Evolutionary conservation across 2,797 vertebrate genomes (phyloP), one percentile per base, ranked within the genome.

Genomic region (Gymnothorax javanicus): DNA sequence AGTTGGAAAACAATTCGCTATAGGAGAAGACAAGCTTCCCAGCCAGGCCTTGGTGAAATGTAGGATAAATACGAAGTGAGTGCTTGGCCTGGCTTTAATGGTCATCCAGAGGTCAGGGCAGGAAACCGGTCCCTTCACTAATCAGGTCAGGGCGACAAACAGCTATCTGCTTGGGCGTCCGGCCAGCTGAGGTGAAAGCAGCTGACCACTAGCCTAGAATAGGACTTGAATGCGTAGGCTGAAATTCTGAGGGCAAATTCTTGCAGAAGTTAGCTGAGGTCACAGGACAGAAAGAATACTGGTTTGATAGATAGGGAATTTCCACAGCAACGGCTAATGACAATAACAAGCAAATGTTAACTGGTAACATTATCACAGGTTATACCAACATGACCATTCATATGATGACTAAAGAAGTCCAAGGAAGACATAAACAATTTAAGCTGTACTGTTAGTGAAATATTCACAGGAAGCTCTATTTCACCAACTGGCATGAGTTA

Each of bases 301-400:
- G 60, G 23, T 60, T 33, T 5, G 50, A 12, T 56, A 57, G 33
- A 57, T 52, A n/a, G 64, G 52, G 86, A 58, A 86, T 86, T 81
- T 86, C 67, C 43, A 82, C 86, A 69, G 86, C 91, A 90, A 86
- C 87, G 86, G 83, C 88, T 90, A 90, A 93, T 86, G 87, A 71
- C 90, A 89, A 86, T 88, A 90, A 90, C 85, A n/a, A 20, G 89
- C 91, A 90, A 90, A 87, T 87, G 87, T 91, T 90, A 91, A 90
- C 89, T 64, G 86, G 85, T 86, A 87, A 82, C 87, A 90, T 91
- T 57, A 11, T 87, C 88, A 92, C 89, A 90, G 77, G 87, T 87
- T 91, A 89, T 94, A 90, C 92, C 91, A n/a, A 85, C 89, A 93
- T 90, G 89, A 93, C 8, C 92, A 92, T 87, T 62, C 84, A 88